These are phyloP conservation scores for Gnathochromis pfefferi DNA, from an alignment of 2,113 vertebrate species.

Conservation along the genomic window DNA sequence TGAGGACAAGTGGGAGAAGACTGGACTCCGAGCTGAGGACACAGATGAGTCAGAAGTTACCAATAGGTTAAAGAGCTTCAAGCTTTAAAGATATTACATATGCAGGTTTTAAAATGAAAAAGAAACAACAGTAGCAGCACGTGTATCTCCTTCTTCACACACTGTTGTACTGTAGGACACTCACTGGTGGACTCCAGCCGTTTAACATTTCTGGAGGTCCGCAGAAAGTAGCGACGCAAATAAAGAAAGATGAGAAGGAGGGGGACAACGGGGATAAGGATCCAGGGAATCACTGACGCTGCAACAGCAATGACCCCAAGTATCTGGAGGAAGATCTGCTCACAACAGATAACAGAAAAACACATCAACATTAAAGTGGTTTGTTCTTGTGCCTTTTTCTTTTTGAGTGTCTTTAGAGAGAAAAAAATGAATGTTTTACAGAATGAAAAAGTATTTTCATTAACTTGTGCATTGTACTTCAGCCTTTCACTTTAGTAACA, in stretches of 20 bases:
- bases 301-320: constrained; percentile 77
- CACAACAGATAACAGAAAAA: background rate
- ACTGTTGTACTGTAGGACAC: constrained; percentile 27
- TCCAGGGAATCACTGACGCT: constrained; percentile 80
- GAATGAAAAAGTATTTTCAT: background rate
- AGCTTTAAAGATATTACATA: background rate
- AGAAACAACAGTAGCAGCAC: background rate
- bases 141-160: background rate
- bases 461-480: background rate
- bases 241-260: constrained; percentile 77
- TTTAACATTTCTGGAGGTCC: constrained; percentile 83
- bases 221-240: constrained; percentile 82
- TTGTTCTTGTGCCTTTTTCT: background rate
- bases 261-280: constrained; percentile 78
- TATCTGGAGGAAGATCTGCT: constrained; percentile 81
- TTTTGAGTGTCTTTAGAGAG: background rate
- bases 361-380: background rate
- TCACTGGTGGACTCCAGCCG: constrained; percentile 85
- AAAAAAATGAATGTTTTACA: background rate
- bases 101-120: background rate
- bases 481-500: background rate
- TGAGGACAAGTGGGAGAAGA: constrained; percentile 92
- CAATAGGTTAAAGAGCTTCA: background rate
- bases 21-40: constrained; percentile 85
- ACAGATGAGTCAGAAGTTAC: background rate